phyloP scores from a whole-genome alignment of 2,888 invertebrate species.

The Orchestes rusci region DNA sequence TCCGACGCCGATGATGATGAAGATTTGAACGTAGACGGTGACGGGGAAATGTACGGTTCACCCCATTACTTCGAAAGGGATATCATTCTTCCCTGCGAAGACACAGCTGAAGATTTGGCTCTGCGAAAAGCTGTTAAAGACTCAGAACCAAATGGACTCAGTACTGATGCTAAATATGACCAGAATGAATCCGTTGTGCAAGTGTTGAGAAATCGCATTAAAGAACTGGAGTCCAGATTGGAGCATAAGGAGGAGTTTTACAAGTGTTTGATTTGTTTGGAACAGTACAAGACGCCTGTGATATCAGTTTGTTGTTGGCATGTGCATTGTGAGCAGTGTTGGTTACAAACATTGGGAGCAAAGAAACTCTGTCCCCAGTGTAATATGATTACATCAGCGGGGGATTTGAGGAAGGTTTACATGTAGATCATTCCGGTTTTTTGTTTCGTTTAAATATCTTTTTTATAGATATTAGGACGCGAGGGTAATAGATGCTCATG shows the following conservation, averaged over 20 bases:
- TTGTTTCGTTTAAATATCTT: no score
- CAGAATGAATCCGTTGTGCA: constrained; percentile 48
- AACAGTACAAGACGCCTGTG: constrained; percentile 75
- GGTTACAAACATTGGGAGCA: constrained; percentile 65
- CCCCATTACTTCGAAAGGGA: constrained; percentile 79
- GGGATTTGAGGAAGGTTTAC: constrained; percentile 80
- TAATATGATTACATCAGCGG: constrained; percentile 83
- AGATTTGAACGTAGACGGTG: constrained; percentile 77
- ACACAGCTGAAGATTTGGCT: constrained; percentile 52
- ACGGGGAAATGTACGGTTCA: constrained; percentile 78
- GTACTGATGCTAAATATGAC: constrained; percentile 19
- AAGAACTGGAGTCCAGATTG: constrained; percentile 62
- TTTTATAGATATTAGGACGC: no score
- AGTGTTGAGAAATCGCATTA: constrained; percentile 68
- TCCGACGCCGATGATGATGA: constrained; percentile 64
- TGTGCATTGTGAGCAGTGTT: constrained; percentile 85
- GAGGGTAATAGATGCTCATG: no score
- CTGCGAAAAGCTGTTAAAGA: constrained; percentile 48
- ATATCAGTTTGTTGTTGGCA: constrained; percentile 96
- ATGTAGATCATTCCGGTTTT: no score
- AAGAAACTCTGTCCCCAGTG: constrained; percentile 95
- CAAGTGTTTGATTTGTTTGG: constrained; percentile 87
- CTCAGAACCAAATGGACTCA: constrained; percentile 30
- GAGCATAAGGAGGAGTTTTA: constrained; percentile 54
- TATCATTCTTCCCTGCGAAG: constrained; percentile 51